Percentiles rank a stretch among this genome's conserved stretches.
Conservation (phyloP, 2,797 vertebrate genomes). For the Peromyscus melanophrys region DNA sequence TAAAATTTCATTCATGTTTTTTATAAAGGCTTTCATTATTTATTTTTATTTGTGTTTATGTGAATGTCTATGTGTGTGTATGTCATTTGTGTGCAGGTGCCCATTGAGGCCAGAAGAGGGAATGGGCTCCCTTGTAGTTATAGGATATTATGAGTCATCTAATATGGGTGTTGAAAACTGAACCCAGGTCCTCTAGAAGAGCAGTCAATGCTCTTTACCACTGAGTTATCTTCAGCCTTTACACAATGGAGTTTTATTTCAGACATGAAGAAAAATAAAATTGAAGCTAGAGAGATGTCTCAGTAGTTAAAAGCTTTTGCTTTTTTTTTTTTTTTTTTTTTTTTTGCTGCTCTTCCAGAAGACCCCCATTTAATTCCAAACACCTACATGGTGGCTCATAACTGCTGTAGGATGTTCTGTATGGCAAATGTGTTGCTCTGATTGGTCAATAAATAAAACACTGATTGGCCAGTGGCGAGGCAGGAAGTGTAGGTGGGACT, state of each 20-base stretch:
- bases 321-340: too few species aligned
- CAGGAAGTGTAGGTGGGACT: too few species aligned
- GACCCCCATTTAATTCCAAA: not conserved
- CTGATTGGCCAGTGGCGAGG: too few species aligned
- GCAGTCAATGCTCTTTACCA: not conserved
- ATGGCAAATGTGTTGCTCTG: too few species aligned
- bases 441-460: too few species aligned
- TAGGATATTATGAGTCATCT: not conserved
- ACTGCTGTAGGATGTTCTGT: not conserved
- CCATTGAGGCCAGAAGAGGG: not conserved
- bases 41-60: not conserved
- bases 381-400: not conserved
- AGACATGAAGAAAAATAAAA: not conserved
- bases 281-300: not conserved
- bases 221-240: not conserved
- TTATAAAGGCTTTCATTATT: not conserved
- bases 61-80: not conserved
- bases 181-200: not conserved
- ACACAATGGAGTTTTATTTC: not conserved
- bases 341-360: not conserved
- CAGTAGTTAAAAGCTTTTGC: not conserved
- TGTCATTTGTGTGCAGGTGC: not conserved
- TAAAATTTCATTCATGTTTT: not conserved
- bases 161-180: not conserved
- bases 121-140: not conserved